Conservation (phyloP, 2,797 vertebrate species). For the Ceryle rudis region DNA sequence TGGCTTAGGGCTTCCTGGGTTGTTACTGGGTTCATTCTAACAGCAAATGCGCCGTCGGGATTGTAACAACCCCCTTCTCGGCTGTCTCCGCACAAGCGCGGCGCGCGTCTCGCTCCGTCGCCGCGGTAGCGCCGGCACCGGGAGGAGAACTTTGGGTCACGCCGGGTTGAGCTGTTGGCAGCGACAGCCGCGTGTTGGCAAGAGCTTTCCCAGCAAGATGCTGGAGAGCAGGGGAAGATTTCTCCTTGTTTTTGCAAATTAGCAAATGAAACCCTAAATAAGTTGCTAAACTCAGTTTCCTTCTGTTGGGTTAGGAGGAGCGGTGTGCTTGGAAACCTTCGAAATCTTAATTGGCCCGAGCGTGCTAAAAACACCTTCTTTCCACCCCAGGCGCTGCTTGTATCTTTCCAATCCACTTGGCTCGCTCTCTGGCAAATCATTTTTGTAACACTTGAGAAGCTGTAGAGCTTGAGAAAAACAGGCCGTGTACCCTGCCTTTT, state of each 20-base stretch:
- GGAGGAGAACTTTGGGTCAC: conserved; percentile 30
- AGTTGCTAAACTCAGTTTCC: conserved; percentile 50
- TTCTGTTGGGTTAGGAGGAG: conserved; percentile 41
- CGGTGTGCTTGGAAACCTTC: conserved; percentile 37
- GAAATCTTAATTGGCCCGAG: neutral
- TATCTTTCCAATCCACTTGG: conserved; percentile 13
- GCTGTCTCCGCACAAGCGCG: neutral
- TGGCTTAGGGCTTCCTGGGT: fast-evolving
- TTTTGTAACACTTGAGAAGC: conserved; percentile 32
- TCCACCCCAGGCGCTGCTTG: neutral
- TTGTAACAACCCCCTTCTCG: neutral
- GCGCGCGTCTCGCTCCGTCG: neutral
- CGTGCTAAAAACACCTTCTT: conserved; percentile 24
- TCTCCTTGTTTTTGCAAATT: conserved; percentile 62
- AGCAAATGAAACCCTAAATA: conserved; percentile 56
- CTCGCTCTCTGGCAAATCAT: neutral
- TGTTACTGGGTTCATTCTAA: fast-evolving
- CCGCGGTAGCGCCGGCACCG: neutral
- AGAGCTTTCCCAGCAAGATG: conserved; percentile 16
- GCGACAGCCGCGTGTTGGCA: neutral
- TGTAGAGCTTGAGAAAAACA: conserved; percentile 20
- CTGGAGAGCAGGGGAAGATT: conserved; percentile 37
- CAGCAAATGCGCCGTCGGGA: neutral
- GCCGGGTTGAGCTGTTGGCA: conserved; percentile 46
- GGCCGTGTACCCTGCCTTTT: conserved; percentile 6